Percentiles rank a stretch among this genome's conserved stretches.
phyloP scores from a whole-genome alignment of 2,888 invertebrate species.

The Chymomyza procnemis region DNA sequence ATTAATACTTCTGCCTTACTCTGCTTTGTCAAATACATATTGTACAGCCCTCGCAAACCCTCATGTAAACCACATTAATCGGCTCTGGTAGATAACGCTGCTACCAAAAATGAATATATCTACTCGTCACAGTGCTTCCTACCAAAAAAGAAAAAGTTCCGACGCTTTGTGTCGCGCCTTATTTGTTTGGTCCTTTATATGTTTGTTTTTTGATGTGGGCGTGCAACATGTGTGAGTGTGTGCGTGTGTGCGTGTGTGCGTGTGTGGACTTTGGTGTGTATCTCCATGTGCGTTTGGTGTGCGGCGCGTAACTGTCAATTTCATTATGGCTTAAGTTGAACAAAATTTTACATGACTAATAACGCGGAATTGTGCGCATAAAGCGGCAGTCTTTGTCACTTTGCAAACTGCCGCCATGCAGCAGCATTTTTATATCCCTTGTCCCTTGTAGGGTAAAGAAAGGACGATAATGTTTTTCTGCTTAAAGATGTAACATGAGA shows the following conservation, averaged over 20 bases:
- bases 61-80: slow-evolving; percentile 34
- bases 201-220: neutral
- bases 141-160: neutral
- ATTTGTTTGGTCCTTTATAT: neutral
- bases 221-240: neutral
- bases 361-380: slow-evolving; percentile 37
- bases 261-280: slow-evolving; percentile 1
- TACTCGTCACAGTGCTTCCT: neutral
- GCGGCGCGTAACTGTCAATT: slow-evolving; percentile 47
- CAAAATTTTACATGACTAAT: slow-evolving; percentile 67
- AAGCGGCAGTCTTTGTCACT: slow-evolving; percentile 37
- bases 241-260: neutral
- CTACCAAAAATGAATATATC: slow-evolving; percentile 25
- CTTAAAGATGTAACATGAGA: too few relatives aligned
- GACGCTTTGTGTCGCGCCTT: neutral
- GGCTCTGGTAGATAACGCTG: slow-evolving; percentile 20
- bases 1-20: too few relatives aligned
- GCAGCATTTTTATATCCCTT: neutral
- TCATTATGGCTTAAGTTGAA: slow-evolving; percentile 58
- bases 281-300: neutral
- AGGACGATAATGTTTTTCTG: neutral
- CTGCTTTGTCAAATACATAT: neutral
- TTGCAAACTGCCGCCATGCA: neutral
- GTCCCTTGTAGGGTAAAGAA: neutral
- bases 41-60: neutral